Evolutionary conservation across 2,797 vertebrate genomes (phyloP), one percentile per base, ranked within the genome.

Genomic region (Microcaecilia unicolor): DNA sequence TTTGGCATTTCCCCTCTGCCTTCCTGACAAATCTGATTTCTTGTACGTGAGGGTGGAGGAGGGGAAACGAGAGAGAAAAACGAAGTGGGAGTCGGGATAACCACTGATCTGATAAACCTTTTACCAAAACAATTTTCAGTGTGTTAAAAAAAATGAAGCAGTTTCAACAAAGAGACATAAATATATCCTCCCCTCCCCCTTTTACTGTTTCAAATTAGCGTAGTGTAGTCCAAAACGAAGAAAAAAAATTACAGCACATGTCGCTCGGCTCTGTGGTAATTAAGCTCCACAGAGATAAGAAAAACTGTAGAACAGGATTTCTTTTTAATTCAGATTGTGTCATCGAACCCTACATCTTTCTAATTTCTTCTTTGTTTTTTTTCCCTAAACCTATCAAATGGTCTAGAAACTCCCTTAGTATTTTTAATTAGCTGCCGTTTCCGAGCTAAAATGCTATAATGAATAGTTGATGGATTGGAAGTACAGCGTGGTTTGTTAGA

Each of bases 381-480:
- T 49, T 18, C 31, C 42, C 44, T 48, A 41, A 40, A 37, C 26
- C 36, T 56, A 54, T 67, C 64, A 58, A 64, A 58, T 63, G 43
- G 67, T 61, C 68, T 58, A 41, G 22, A 61, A 61, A 61, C 61
- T 59, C 60, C 74, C 67, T 75, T 65, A 64, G 76, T 70, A 69
- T 77, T 83, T 83, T 80, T 83, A 84, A 81, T 84, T 80, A 81
- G 80, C 76, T 72, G 67, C 74, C 67, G 69, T 70, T 77, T 69
- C 67, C 68, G 70, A 72, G 69, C 75, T 80, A 77, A 78, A 48
- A 78, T 72, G 69, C 77, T 62, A 67, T 76, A 83, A 84, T 81
- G 80, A 81, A 80, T 81, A 76, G 78, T 68, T 75, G 72, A 70
- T 68, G 67, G 73, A 62, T 66, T 67, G 67, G 39, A 61, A 58